Conservation (phyloP, 2,888 invertebrate species). For the Metellina segmentata region DNA sequence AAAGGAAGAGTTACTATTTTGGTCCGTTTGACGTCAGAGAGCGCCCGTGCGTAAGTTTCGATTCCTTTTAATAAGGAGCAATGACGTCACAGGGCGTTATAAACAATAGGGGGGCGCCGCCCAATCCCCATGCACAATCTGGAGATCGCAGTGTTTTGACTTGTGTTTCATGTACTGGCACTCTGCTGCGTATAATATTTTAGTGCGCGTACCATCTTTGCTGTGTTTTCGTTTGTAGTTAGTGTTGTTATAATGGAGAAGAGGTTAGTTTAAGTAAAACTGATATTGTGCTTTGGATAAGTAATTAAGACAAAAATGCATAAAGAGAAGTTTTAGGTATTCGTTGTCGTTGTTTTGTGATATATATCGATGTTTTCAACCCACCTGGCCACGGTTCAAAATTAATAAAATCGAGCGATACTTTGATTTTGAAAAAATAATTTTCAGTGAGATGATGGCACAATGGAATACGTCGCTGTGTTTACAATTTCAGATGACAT, state of each 20-base stretch:
- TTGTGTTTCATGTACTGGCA: background rate
- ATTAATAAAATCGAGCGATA: too few relatives aligned
- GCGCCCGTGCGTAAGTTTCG: conserved; percentile 67
- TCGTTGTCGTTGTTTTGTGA: too few relatives aligned
- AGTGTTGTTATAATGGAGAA: background rate
- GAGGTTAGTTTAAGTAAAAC: too few relatives aligned
- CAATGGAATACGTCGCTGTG: too few relatives aligned
- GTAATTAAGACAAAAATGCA: too few relatives aligned
- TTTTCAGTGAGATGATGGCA: too few relatives aligned
- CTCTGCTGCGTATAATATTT: conserved; percentile 1
- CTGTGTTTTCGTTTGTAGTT: background rate
- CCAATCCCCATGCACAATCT: conserved; percentile 23
- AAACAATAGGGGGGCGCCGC: conserved; percentile 56
- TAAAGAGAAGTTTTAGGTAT: too few relatives aligned
- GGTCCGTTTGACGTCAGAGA: conserved; percentile 65
- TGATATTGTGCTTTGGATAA: too few relatives aligned
- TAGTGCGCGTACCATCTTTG: background rate
- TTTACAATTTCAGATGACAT: too few relatives aligned
- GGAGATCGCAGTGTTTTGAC: background rate
- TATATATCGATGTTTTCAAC: too few relatives aligned
- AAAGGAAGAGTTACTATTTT: conserved; percentile 70
- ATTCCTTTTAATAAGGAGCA: conserved; percentile 40
- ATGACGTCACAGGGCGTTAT: conserved; percentile 64
- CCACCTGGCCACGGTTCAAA: too few relatives aligned
- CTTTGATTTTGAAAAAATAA: too few relatives aligned